Evolutionary conservation across 2,797 vertebrate genomes (phyloP), one percentile per base, ranked within the genome.

Genomic region (Thunnus albacares): DNA sequence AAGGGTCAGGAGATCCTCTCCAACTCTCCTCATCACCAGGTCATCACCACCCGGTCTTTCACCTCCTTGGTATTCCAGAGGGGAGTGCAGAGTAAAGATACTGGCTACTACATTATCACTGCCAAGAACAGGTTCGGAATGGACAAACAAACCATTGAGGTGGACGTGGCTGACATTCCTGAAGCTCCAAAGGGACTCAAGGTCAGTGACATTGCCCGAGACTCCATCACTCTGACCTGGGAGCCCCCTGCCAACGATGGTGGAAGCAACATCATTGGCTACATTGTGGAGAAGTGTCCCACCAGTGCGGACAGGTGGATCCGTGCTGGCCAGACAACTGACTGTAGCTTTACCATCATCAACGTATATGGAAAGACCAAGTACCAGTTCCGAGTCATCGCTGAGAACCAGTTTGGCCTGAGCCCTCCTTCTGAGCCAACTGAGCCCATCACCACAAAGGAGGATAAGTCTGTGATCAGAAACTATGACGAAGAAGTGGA

Each of bases 401-500:
- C 98, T n/a, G 98, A 99, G 93, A 99, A 99, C 89, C 96, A 96
- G 83, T 99, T 98, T 94, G 98, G 98, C 67, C 90, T 97, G 80
- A 98, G 98, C 86, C 90, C 94, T 86, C 98, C 98, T 82, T 98
- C 96, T 87, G 92, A 93, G 65, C 96, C 97, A 83, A 99, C 98
- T 33, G 98, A 99, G 75, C 96, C 97, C 71, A 93, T 99, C 63
- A 96, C 97, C 83, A 98, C 97, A 41, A 99, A 97, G 82, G 98
- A 99, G 94, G 98, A 99, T 88, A 99, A 97, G 89, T 97, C 96
- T 71, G 96, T 97, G 85, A 95, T 97, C 53, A 91, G 97, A 92
- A 99, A 99, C 89, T 99, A 99, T 20, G 98, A 99, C 60, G 98
- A 99, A 85, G 98, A 99, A 91, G 98, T 99, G 59, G 98, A 99